phyloP scores from a whole-genome alignment of 2,797 vertebrate species.

The Eleutherodactylus coqui region DNA sequence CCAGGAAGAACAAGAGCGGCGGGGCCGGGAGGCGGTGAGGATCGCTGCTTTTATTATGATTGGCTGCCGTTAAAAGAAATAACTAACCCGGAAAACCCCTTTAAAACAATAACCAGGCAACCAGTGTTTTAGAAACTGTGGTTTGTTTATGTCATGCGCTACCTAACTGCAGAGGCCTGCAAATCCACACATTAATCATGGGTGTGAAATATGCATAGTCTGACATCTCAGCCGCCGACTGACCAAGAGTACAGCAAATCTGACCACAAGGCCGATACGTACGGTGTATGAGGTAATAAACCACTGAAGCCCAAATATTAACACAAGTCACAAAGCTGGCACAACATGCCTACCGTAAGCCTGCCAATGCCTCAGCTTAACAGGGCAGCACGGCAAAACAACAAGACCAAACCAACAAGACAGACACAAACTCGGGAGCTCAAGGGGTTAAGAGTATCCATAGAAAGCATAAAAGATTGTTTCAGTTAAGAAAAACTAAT shows the following conservation, averaged over 20 bases:
- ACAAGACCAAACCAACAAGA: not conserved
- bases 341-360: not conserved
- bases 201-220: slow-evolving; percentile 51
- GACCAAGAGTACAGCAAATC: slow-evolving; percentile 26
- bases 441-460: no score
- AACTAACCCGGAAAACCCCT: no score
- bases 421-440: not conserved
- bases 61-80: no score
- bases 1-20: no score
- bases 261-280: not conserved
- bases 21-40: no score
- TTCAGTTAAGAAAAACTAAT: no score
- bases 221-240: slow-evolving; percentile 45
- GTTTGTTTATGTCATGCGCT: slow-evolving; percentile 40
- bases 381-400: no score
- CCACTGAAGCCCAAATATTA: slow-evolving; percentile 5
- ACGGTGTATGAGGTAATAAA: not conserved
- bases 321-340: slow-evolving; percentile 22
- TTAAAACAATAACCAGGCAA: not conserved
- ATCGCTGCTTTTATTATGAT: no score
- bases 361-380: not conserved
- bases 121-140: slow-evolving; percentile 50
- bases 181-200: slow-evolving; percentile 45
- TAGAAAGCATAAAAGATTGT: no score
- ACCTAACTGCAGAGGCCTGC: slow-evolving; percentile 46